phyloP scores from a whole-genome alignment of 2,797 vertebrate species.

The Crenichthys baileyi region DNA sequence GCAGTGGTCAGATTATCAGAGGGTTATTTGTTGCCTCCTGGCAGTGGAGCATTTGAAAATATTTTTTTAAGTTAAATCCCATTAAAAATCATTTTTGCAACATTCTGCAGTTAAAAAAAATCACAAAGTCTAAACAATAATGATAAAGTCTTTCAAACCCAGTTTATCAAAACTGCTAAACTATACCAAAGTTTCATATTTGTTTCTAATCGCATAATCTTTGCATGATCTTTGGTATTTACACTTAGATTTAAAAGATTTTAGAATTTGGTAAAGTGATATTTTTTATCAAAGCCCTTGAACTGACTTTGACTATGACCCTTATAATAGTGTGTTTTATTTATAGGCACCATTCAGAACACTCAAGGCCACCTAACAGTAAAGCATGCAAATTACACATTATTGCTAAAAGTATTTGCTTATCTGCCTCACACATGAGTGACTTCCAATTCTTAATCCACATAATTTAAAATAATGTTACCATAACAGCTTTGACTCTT shows the following conservation, averaged over 20 bases:
- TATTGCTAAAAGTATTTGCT: not conserved
- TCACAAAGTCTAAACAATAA: not conserved
- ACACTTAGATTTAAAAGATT: not conserved
- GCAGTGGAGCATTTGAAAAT: not conserved
- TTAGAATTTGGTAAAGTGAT: not conserved
- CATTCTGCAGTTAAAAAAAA: not conserved
- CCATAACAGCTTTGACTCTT: not conserved
- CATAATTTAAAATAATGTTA: not conserved
- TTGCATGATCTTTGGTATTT: not conserved
- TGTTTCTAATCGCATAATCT: not conserved
- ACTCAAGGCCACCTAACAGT: not conserved
- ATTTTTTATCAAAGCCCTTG: not conserved
- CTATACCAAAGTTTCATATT: not conserved
- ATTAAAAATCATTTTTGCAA: not conserved
- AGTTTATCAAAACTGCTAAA: not conserved
- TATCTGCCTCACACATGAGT: not conserved
- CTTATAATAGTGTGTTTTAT: not conserved
- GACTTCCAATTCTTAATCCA: not conserved
- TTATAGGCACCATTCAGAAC: not conserved
- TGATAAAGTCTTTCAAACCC: not conserved
- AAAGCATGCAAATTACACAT: not conserved
- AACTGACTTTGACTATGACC: not conserved
- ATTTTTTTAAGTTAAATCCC: constrained; percentile 7
- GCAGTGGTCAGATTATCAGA: not conserved
- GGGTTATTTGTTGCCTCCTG: not conserved